Evolutionary conservation across 2,888 invertebrate genomes (phyloP).

Genomic region (Agrotis clavis): DNA sequence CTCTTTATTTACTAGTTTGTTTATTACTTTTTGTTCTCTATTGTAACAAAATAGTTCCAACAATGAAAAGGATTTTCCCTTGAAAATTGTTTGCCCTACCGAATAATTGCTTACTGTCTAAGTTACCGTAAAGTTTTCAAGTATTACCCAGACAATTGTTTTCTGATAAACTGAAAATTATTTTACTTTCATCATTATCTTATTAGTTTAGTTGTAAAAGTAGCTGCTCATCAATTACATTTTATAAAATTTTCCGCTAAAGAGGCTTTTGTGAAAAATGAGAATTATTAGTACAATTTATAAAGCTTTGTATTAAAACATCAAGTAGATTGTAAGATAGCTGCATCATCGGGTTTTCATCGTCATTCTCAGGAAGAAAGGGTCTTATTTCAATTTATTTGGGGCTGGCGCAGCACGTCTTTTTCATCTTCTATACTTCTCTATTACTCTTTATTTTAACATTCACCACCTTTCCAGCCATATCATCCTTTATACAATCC

Average conservation of each 20-base stretch:
- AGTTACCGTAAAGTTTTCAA: not conserved
- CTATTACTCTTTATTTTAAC: too few species aligned
- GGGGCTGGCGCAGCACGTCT: too few species aligned
- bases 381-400: too few species aligned
- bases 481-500: too few species aligned
- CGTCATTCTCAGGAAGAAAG: too few species aligned
- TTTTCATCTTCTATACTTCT: too few species aligned
- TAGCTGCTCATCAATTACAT: conserved; percentile 14
- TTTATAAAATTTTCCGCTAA: not conserved
- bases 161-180: not conserved
- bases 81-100: not conserved
- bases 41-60: conserved; percentile 16
- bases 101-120: not conserved
- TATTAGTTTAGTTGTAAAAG: conserved; percentile 9
- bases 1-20: conserved; percentile 7
- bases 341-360: too few species aligned
- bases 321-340: not conserved
- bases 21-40: conserved; percentile 14
- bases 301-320: too few species aligned
- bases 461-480: too few species aligned
- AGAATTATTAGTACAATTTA: not conserved
- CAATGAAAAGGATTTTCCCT: not conserved
- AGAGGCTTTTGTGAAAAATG: not conserved
- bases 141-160: not conserved
- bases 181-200: not conserved